Evolutionary conservation across 2,797 vertebrate species (phyloP).

Genomic region (Falco biarmicus): DNA sequence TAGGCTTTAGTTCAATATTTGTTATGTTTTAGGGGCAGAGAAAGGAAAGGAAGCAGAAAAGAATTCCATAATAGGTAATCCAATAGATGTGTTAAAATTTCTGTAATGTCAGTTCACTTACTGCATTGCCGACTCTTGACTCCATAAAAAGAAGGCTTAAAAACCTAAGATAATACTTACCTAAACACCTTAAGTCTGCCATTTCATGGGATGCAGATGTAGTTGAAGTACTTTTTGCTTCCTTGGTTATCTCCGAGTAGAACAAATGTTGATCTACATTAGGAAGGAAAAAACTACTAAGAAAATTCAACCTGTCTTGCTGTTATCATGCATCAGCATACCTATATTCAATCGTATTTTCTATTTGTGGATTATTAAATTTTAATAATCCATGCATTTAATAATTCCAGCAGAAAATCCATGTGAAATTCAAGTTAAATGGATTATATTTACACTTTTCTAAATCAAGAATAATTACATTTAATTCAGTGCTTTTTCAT

Average conservation of each 20-base stretch:
- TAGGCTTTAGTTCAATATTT: background rate
- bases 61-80: background rate
- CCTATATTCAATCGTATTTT: background rate
- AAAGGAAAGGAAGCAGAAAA: background rate
- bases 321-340: background rate
- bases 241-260: conserved; percentile 58
- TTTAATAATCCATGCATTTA: background rate
- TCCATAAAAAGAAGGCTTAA: background rate
- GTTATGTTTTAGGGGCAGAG: background rate
- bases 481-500: background rate
- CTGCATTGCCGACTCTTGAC: background rate
- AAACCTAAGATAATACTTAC: conserved; percentile 59
- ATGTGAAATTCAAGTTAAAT: background rate
- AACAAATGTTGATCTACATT: conserved; percentile 70
- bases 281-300: background rate
- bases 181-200: conserved; percentile 72
- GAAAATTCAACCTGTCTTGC: background rate
- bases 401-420: background rate
- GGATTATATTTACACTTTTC: background rate
- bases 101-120: background rate
- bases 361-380: background rate
- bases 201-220: conserved; percentile 18
- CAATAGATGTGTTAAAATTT: background rate
- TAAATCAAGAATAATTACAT: background rate
- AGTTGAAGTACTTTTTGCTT: conserved; percentile 32